Evolutionary conservation across 92 coral and sea anemone species (phyloP), one percentile per base, ranked within the genome.

Genomic region (Meandrina meandrites): DNA sequence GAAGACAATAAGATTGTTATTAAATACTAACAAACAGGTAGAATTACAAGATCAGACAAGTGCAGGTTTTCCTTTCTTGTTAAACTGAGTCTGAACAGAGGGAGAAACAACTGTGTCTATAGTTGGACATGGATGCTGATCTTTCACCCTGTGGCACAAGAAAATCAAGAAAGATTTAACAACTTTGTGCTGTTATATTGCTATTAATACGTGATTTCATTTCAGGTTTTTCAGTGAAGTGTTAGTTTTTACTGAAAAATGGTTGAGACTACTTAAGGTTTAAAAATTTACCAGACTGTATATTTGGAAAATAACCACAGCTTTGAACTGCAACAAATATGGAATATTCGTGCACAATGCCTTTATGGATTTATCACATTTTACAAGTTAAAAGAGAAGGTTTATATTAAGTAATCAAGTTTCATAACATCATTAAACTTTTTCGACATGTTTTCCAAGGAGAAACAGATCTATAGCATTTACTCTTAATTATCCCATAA

Each of bases 141-240:
- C 88, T 85, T 85, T 77, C 83, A 85, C 88, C 88, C 88, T 85
- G 66, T 8, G 58, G 88, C 83, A 76, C 75, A 77, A 85, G 70
- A 85, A 85, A 76, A 85, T 73, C 80, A 84, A 85, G 34, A 78
- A 84, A 37, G 15, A 73, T 73, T 75, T 72, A 28, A 72, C 50
- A 24, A 53, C 71, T 22, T 34, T 50, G 15, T 15, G 31, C 71
- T 31, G 9, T 37, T 79, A 1, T 66, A 19, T 17, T 66, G 10
- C 24, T 66, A 13, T n/a, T n/a, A 13, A 8, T 3, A 24, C 32
- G 24, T 66, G 1, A 24, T 9, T 24, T 8, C n/a, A 15, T 60
- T 17, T 66, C 32, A n/a, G n/a, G n/a, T n/a, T 24, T 0, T 1
- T 66, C 28, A 60, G 24, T 60, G 53, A 48, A 48, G 53, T 48